These are phyloP conservation scores for Nymphalis c-album DNA, from an alignment of 2,888 invertebrate species.

Conservation along the genomic window DNA sequence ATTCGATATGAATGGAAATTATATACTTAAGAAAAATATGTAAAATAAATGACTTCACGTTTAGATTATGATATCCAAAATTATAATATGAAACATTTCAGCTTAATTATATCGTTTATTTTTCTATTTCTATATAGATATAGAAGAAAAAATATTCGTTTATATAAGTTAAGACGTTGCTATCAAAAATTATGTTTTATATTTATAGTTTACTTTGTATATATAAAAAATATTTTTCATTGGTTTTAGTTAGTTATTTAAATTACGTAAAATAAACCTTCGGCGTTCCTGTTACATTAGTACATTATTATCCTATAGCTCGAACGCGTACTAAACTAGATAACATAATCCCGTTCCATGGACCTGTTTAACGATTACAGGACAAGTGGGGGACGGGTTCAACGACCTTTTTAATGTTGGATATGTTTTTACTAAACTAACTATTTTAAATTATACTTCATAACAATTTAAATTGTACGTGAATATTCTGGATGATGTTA, in stretches of 20 bases:
- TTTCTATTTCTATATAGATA: no score
- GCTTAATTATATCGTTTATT: no score
- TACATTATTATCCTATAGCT: slow-evolving; percentile 6
- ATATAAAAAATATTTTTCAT: background rate
- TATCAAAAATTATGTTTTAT: no score
- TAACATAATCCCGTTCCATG: slow-evolving; percentile 27
- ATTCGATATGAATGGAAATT: no score
- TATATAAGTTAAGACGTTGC: no score
- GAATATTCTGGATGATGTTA: background rate
- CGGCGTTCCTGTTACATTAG: background rate
- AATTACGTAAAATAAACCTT: background rate
- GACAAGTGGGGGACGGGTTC: slow-evolving; percentile 28
- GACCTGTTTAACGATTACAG: slow-evolving; percentile 32
- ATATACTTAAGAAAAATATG: no score
- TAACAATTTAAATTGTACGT: background rate
- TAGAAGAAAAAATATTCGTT: no score
- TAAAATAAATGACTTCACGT: no score
- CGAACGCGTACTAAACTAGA: slow-evolving; percentile 16
- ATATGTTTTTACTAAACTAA: slow-evolving; percentile 6
- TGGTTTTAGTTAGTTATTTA: background rate
- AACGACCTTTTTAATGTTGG: slow-evolving; percentile 17
- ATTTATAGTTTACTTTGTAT: background rate
- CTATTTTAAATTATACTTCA: background rate
- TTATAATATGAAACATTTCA: no score
- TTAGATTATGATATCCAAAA: no score